Conservation (phyloP, 2,113 vertebrate species). For the Alethe diademata region DNA sequence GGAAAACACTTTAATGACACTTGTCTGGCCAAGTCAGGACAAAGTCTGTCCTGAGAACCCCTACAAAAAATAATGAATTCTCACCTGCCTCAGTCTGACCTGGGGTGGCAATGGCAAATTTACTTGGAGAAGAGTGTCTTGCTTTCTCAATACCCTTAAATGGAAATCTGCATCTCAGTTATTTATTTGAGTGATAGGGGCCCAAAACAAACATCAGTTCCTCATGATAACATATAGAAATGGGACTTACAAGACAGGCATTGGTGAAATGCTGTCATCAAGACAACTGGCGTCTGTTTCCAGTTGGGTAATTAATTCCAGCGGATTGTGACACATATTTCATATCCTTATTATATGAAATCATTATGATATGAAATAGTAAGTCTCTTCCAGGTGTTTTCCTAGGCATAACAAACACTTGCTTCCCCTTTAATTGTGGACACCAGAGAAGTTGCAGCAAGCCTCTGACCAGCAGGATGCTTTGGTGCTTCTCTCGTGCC, state of each 20-base stretch:
- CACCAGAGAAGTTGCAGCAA: background rate
- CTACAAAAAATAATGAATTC: background rate
- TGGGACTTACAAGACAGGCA: background rate
- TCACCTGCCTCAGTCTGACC: background rate
- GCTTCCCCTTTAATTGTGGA: background rate
- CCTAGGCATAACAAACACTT: background rate
- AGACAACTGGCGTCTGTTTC: conserved; percentile 11
- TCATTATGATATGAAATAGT: background rate
- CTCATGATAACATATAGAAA: background rate
- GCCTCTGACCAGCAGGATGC: background rate
- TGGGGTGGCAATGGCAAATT: background rate
- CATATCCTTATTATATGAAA: background rate
- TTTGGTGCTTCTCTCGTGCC: background rate
- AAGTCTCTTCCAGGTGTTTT: background rate
- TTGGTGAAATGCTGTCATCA: background rate
- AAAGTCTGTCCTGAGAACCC: background rate
- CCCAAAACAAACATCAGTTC: background rate
- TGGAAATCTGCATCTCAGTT: background rate
- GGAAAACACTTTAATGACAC: background rate
- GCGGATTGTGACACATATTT: background rate
- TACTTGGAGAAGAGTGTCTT: background rate
- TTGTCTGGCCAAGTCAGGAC: background rate
- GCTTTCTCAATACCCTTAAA: background rate
- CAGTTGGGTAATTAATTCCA: background rate
- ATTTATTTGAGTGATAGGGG: background rate